Percentiles rank a stretch among this genome's conserved stretches.
Evolutionary conservation across 2,797 vertebrate species (phyloP).

Genomic region (Adrianichthys oophorus): DNA sequence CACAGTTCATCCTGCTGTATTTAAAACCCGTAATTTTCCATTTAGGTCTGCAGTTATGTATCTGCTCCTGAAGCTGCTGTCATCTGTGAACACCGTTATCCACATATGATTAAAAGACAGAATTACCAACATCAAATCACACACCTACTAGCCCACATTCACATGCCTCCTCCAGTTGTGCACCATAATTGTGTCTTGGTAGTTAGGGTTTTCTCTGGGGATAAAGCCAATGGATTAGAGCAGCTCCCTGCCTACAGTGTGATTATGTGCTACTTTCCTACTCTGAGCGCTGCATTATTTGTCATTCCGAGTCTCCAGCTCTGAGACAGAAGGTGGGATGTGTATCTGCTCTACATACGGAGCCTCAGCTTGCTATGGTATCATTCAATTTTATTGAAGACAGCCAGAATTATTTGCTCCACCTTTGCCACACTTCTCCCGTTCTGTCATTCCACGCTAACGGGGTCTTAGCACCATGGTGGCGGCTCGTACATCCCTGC

Average conservation of each 20-base stretch:
- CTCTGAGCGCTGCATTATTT: slow-evolving; percentile 51
- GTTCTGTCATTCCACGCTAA: slow-evolving; percentile 11
- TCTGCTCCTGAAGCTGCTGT: not conserved
- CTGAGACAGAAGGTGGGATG: slow-evolving; percentile 25
- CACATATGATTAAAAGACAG: not conserved
- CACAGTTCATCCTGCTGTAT: not conserved
- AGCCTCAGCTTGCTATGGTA: slow-evolving; percentile 26
- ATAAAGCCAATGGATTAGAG: slow-evolving; percentile 41
- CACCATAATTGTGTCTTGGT: slow-evolving; percentile 7
- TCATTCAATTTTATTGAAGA: slow-evolving; percentile 32
- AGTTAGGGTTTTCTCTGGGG: slow-evolving; percentile 42
- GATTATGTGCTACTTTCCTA: slow-evolving; percentile 50
- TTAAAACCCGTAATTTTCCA: not conserved
- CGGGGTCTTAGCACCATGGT: not conserved
- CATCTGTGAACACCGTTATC: not conserved
- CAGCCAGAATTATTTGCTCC: slow-evolving; percentile 8
- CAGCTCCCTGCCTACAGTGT: slow-evolving; percentile 15
- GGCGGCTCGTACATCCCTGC: slow-evolving; percentile 31
- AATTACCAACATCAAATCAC: not conserved
- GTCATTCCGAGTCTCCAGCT: slow-evolving; percentile 44
- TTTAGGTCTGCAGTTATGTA: not conserved
- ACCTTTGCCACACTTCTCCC: slow-evolving; percentile 10
- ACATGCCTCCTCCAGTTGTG: not conserved
- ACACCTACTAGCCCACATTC: not conserved
- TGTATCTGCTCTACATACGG: slow-evolving; percentile 24